Evolutionary conservation across 2,797 vertebrate genomes (phyloP).

Genomic region (Thunnus albacares): DNA sequence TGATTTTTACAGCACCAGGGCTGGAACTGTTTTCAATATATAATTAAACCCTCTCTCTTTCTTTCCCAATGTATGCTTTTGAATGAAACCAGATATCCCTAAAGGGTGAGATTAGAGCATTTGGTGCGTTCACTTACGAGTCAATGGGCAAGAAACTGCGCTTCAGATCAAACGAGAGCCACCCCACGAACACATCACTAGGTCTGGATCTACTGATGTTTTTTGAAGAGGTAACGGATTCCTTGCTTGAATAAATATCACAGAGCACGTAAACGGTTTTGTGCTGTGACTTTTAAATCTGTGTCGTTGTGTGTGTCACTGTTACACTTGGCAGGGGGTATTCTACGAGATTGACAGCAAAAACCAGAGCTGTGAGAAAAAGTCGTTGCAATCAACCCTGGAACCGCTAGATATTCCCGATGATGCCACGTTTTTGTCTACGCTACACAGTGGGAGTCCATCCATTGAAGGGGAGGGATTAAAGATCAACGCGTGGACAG

Average conservation of each 20-base stretch:
- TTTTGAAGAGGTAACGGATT: conserved; percentile 81
- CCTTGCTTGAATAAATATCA: background rate
- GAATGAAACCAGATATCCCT: conserved; percentile 60
- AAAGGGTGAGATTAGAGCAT: conserved; percentile 68
- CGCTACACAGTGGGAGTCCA: conserved; percentile 63
- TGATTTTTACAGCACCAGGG: too few relatives aligned
- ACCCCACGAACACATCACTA: conserved; percentile 65
- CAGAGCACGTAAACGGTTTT: background rate
- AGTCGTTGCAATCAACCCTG: conserved; percentile 72
- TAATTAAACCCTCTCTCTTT: conserved; percentile 1
- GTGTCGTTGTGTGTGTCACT: background rate
- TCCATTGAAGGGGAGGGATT: conserved; percentile 81
- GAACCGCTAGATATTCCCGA: conserved; percentile 83
- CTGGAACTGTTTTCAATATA: background rate
- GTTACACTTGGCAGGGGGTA: conserved; percentile 66
- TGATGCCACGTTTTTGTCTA: conserved; percentile 57
- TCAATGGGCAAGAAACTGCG: conserved; percentile 79
- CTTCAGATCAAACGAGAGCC: conserved; percentile 79
- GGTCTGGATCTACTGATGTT: conserved; percentile 83
- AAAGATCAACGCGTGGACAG: conserved; percentile 76
- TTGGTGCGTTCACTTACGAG: conserved; percentile 80
- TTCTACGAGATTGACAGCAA: conserved; percentile 86
- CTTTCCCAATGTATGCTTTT: conserved; percentile 14
- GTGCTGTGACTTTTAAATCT: background rate
- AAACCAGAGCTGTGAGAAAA: conserved; percentile 86